phyloP scores from a whole-genome alignment of 2,797 vertebrate genomes.

The Danio tinwini region DNA sequence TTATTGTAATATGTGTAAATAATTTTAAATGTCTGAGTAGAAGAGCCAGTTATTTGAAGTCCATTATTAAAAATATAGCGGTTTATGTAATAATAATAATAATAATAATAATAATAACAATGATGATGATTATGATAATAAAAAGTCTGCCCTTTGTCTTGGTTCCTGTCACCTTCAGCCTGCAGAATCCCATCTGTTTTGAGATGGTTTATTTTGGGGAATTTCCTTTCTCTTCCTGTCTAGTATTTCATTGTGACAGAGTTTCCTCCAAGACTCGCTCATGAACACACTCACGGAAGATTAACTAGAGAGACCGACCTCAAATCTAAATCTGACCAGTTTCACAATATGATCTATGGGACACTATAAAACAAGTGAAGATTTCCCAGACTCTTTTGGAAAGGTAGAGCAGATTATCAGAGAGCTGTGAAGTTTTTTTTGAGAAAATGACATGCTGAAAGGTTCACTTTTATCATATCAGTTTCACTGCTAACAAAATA shows the following conservation, averaged over 20 bases:
- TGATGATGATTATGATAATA: no score
- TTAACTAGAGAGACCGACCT: not conserved
- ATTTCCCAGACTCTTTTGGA: not conserved
- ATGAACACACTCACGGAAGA: not conserved
- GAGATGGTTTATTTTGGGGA: not conserved
- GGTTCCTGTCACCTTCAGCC: not conserved
- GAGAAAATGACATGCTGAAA: no score
- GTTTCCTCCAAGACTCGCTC: not conserved
- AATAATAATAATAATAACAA: no score
- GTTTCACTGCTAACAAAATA: no score
- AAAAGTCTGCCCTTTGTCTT: not conserved
- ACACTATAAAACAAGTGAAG: not conserved
- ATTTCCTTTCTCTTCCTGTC: slow-evolving; percentile 16
- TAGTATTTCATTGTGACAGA: not conserved
- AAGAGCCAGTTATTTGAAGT: not conserved
- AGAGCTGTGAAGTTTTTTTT: no score
- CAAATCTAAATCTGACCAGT: slow-evolving; percentile 16
- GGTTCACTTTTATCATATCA: no score
- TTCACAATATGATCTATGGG: not conserved
- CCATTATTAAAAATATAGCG: no score
- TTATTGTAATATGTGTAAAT: no score
- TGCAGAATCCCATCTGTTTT: not conserved
- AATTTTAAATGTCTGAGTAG: no score
- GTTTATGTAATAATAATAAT: no score
- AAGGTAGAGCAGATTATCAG: no score